phyloP scores from a whole-genome alignment of 2,888 invertebrate genomes.

The Priocnemis perturbator region DNA sequence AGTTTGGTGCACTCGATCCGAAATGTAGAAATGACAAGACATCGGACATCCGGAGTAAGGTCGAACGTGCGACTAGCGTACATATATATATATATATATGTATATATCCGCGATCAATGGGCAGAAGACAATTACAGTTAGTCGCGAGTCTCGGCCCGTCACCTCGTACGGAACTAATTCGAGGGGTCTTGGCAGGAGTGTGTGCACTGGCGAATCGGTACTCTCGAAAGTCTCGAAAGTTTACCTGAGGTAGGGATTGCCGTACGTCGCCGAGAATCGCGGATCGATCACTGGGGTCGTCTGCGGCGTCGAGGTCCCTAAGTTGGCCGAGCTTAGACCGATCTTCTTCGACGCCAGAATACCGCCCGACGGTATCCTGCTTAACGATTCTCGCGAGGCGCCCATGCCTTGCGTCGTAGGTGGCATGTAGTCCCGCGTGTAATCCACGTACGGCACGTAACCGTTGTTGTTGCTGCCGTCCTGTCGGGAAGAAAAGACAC shows the following conservation, averaged over 20 bases:
- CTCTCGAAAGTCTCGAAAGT: constrained; percentile 51
- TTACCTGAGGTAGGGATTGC: constrained; percentile 90
- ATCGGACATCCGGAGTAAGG: no score
- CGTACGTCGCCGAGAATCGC: constrained; percentile 91
- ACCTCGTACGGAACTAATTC: constrained; percentile 20
- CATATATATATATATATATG: constrained; percentile 3
- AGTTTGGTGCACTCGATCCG: no score
- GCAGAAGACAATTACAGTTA: constrained; percentile 17
- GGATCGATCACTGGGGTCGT: constrained; percentile 82
- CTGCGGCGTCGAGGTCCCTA: constrained; percentile 67
- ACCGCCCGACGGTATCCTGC: constrained; percentile 71
- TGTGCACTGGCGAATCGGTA: not conserved
- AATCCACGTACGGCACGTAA: constrained; percentile 92
- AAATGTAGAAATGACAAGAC: no score
- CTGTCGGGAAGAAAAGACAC: constrained; percentile 72
- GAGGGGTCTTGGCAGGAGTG: constrained; percentile 28
- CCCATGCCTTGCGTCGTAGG: constrained; percentile 79
- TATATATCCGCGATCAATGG: constrained; percentile 3
- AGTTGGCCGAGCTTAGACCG: constrained; percentile 71
- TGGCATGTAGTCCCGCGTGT: constrained; percentile 91
- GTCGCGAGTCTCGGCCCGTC: not conserved
- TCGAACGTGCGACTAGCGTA: no score
- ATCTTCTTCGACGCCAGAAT: constrained; percentile 72
- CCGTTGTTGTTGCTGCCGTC: constrained; percentile 90
- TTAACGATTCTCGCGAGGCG: constrained; percentile 72